Conservation (phyloP, 2,113 vertebrate genomes). For the Leptobrachium ailaonicum region DNA sequence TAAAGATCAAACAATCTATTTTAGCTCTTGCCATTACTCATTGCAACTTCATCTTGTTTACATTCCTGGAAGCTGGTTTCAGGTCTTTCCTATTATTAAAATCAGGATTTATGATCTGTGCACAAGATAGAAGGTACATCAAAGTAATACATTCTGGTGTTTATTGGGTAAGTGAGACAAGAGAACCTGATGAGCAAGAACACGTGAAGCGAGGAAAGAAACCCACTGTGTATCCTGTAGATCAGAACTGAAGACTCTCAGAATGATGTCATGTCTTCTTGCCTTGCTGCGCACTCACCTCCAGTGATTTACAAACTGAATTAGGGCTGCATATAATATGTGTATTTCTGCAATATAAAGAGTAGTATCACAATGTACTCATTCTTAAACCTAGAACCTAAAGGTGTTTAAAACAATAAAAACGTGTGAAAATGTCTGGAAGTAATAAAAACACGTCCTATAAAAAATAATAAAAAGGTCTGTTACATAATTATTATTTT, state of each 20-base stretch:
- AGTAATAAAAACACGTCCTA: too few species aligned
- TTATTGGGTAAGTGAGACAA: neutral
- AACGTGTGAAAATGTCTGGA: too few species aligned
- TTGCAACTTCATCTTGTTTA: neutral
- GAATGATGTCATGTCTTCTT: constrained; percentile 5
- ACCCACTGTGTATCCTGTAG: constrained; percentile 58
- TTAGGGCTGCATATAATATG: neutral
- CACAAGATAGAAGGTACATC: constrained; percentile 49
- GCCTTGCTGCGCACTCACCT: neutral
- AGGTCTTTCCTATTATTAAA: constrained; percentile 38
- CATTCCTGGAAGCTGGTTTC: neutral
- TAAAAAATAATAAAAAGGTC: neutral
- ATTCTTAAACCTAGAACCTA: too few species aligned
- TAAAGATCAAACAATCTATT: neutral
- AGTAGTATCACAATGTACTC: too few species aligned
- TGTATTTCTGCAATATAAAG: neutral
- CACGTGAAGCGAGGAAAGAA: constrained; percentile 51
- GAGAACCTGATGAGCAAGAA: neutral
- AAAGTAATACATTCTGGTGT: neutral
- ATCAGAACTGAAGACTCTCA: constrained; percentile 41
- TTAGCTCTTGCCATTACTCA: neutral
- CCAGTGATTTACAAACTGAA: constrained; percentile 6
- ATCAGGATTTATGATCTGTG: constrained; percentile 52
- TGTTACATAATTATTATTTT: too few species aligned
- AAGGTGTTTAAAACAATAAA: too few species aligned